Evolutionary conservation across 2,113 vertebrate genomes (phyloP).

Genomic region (Fregetta grallaria): DNA sequence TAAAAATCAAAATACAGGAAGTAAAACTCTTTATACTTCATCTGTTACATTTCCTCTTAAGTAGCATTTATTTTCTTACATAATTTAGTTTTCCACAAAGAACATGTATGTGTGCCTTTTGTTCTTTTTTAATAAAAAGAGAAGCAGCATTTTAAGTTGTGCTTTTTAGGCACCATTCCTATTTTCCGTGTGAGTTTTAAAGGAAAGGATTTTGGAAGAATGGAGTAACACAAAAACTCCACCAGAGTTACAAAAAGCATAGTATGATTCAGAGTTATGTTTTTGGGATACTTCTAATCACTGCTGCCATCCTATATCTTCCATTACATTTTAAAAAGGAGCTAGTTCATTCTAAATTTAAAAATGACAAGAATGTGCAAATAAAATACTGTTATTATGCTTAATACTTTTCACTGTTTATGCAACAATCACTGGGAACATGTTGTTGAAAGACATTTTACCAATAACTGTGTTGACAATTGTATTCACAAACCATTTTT

Average conservation of each 20-base stretch:
- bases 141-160: constrained; percentile 21
- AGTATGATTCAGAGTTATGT: not conserved
- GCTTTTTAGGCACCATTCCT: not conserved
- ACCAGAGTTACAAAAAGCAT: not conserved
- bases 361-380: not conserved
- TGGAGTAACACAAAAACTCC: not conserved
- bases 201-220: not conserved
- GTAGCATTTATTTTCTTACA: constrained; percentile 68
- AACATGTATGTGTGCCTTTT: not conserved
- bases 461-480: not conserved
- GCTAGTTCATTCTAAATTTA: not conserved
- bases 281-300: not conserved
- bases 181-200: not conserved
- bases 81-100: constrained; percentile 60
- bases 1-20: constrained; percentile 77
- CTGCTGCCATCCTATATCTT: not conserved
- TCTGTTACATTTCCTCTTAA: constrained; percentile 72
- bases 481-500: not conserved
- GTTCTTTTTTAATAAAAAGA: not conserved
- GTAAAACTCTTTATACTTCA: constrained; percentile 74
- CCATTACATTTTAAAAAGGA: not conserved
- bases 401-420: not conserved
- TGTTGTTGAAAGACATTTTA: not conserved
- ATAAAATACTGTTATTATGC: not conserved
- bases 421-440: not conserved